Conservation (phyloP, 2,113 vertebrate species). For the Phrynosoma platyrhinos region DNA sequence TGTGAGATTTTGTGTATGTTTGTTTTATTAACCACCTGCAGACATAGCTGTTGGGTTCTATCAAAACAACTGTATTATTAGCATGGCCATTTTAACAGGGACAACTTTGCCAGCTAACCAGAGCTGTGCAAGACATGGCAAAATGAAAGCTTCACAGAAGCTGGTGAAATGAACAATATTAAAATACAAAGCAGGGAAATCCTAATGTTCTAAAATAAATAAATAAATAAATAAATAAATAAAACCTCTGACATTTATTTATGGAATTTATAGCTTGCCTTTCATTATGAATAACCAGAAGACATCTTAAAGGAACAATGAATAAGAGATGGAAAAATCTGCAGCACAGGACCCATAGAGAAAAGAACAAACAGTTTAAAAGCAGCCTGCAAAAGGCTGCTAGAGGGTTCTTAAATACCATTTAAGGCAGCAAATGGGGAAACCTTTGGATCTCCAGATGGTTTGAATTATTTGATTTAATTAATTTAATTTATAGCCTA, state of each 20-base stretch:
- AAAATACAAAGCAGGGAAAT: background rate
- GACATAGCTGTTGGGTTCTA: background rate
- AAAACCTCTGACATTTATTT: background rate
- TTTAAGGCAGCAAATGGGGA: too few relatives aligned
- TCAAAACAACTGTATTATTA: background rate
- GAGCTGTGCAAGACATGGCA: background rate
- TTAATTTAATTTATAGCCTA: too few relatives aligned
- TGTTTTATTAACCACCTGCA: constrained; percentile 9
- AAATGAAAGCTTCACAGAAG: background rate
- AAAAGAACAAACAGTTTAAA: background rate
- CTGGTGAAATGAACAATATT: background rate
- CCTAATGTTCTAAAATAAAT: background rate
- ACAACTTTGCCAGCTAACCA: background rate
- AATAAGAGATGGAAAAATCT: background rate
- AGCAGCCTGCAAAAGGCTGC: too few relatives aligned
- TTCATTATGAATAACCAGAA: background rate
- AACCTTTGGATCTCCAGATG: too few relatives aligned
- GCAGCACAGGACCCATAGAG: background rate
- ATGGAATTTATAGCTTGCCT: background rate
- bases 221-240: too few relatives aligned
- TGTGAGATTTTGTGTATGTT: background rate
- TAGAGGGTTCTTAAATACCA: too few relatives aligned
- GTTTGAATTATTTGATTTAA: too few relatives aligned
- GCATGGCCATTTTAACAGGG: background rate
- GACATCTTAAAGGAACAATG: background rate